phyloP scores from a whole-genome alignment of 2,888 invertebrate genomes.

The Philhelius pedissequus region DNA sequence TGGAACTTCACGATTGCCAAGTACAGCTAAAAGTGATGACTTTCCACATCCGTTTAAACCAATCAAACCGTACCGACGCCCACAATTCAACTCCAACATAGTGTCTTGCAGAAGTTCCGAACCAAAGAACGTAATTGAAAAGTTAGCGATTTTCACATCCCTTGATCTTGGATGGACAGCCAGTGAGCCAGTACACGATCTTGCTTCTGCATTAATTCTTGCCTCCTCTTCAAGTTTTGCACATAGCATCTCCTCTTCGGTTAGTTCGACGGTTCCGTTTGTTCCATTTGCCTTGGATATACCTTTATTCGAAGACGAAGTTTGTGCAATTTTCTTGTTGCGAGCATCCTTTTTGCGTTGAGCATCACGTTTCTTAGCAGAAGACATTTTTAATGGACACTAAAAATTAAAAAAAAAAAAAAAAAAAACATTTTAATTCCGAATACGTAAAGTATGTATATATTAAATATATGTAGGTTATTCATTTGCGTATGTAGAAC shows the following conservation, averaged over 20 bases:
- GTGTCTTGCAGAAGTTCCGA: conserved; percentile 97
- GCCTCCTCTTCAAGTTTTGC: conserved; percentile 94
- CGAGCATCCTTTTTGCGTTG: conserved; percentile 98
- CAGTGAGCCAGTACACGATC: conserved; percentile 96
- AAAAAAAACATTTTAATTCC: too few relatives aligned
- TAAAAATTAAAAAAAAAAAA: too few relatives aligned
- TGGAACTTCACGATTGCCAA: conserved; percentile 96
- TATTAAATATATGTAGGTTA: too few relatives aligned
- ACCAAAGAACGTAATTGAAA: conserved; percentile 99
- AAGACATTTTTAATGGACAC: conserved; percentile 87
- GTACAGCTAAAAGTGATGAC: conserved; percentile 93
- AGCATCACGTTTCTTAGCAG: conserved; percentile 98
- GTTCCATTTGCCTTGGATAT: conserved; percentile 81
- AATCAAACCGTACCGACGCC: conserved; percentile 96
- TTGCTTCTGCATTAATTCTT: conserved; percentile 93
- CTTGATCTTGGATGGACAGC: conserved; percentile 97
- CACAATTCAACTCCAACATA: conserved; percentile 97
- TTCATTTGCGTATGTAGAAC: too few relatives aligned
- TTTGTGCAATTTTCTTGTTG: conserved; percentile 80
- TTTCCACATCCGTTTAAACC: conserved; percentile 99
- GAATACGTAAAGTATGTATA: too few relatives aligned
- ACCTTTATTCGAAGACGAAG: conserved; percentile 77
- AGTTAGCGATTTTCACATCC: conserved; percentile 97
- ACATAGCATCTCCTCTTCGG: conserved; percentile 87
- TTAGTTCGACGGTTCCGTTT: conserved; percentile 82